phyloP scores from a whole-genome alignment of 53 echinoderm and acorn worm genomes.

The Echinometra lucunter region DNA sequence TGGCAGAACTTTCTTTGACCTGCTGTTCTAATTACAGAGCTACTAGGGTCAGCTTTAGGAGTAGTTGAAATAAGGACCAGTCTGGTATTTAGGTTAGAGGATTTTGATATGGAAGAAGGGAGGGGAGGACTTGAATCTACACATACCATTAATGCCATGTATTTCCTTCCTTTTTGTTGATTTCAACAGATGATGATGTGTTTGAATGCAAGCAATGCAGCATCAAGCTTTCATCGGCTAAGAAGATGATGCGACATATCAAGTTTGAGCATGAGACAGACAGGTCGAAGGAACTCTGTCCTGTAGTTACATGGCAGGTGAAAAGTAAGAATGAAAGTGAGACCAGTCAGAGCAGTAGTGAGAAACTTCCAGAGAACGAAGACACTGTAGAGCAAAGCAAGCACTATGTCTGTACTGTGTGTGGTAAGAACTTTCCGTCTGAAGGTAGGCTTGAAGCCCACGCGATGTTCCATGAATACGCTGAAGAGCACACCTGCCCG shows the following conservation, averaged over 20 bases:
- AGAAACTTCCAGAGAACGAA: background rate
- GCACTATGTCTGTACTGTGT: constrained; percentile 35
- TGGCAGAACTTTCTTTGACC: too few species aligned
- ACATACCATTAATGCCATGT: background rate
- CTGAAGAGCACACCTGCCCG: constrained; percentile 15
- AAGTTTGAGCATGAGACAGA: constrained; percentile 50
- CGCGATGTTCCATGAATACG: constrained; percentile 49
- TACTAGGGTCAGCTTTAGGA: too few species aligned
- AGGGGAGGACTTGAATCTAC: background rate
- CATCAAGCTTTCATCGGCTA: background rate
- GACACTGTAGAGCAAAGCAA: background rate
- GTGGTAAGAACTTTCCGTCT: constrained; percentile 53
- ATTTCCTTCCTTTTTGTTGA: background rate
- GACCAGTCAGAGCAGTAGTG: too few species aligned
- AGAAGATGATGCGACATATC: constrained; percentile 45
- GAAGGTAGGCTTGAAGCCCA: constrained; percentile 55
- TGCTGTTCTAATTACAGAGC: too few species aligned
- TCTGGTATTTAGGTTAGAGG: background rate
- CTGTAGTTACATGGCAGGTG: constrained; percentile 16
- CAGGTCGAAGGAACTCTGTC: constrained; percentile 2
- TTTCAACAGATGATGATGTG: background rate
- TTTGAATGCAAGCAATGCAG: constrained; percentile 38
- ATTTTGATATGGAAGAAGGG: background rate
- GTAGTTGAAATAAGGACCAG: too few species aligned
- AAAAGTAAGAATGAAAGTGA: background rate